phyloP scores from a whole-genome alignment of 2,797 vertebrate species.

The Acanthurus tractus region DNA sequence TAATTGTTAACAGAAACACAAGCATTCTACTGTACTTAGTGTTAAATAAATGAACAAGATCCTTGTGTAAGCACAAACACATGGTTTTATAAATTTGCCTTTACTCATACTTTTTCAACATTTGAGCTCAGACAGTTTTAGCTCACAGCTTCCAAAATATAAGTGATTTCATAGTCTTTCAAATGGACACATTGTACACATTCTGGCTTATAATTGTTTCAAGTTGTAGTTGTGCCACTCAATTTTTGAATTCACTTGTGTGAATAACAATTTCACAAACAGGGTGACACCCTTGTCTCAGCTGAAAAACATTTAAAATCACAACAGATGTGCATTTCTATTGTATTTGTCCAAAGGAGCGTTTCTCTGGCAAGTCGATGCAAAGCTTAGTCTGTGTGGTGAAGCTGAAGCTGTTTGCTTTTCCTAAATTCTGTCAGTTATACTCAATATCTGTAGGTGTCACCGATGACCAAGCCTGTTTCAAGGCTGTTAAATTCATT shows the following conservation, averaged over 20 bases:
- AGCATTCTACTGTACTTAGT: not conserved
- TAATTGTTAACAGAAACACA: not conserved
- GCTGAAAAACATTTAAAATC: not conserved
- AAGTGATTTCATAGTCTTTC: not conserved
- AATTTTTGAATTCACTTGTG: not conserved
- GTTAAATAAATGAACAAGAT: not conserved
- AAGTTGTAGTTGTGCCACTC: not conserved
- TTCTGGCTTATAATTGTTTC: not conserved
- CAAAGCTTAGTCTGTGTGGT: not conserved
- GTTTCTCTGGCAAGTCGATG: not conserved
- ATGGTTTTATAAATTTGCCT: not conserved
- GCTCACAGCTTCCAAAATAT: not conserved
- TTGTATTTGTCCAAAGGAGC: not conserved
- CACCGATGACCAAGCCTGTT: not conserved
- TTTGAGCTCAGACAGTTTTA: not conserved
- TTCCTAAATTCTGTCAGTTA: not conserved
- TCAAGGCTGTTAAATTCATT: not conserved
- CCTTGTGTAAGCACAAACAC: not conserved
- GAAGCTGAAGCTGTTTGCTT: not conserved
- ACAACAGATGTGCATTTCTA: conserved; percentile 9
- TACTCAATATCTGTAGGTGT: not conserved
- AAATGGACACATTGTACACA: not conserved
- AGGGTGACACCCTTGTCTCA: not conserved
- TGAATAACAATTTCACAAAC: conserved; percentile 1
- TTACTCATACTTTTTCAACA: not conserved